Conservation (phyloP, 2,113 vertebrate genomes). For the Ceuthmochares aereus region DNA sequence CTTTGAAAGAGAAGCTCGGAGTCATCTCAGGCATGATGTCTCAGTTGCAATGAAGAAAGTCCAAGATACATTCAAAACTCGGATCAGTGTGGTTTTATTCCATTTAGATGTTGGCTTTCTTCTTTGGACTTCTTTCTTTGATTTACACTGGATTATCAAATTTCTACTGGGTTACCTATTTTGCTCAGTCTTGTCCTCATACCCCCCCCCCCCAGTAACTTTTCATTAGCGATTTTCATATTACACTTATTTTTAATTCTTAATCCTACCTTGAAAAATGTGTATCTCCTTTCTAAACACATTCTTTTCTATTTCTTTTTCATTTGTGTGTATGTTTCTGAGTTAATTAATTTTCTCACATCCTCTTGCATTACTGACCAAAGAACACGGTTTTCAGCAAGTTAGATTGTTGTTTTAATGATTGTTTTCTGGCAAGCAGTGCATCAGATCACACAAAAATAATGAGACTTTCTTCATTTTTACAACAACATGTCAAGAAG, state of each 20-base stretch:
- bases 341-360: not conserved
- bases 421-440: not conserved
- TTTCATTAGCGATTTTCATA: not conserved
- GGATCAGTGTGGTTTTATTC: accelerated
- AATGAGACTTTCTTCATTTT: not conserved
- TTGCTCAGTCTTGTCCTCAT: not conserved
- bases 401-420: not conserved
- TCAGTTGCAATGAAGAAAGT: not conserved
- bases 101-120: not conserved
- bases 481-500: not conserved
- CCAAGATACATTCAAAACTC: not conserved
- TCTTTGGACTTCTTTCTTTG: not conserved
- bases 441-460: not conserved
- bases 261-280: not conserved
- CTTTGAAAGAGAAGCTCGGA: not conserved
- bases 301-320: not conserved
- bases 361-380: not conserved
- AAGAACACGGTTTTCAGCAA: not conserved
- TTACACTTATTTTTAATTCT: not conserved
- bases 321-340: not conserved
- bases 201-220: accelerated
- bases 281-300: accelerated
- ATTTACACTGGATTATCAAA: not conserved
- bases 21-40: accelerated
- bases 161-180: not conserved